These are phyloP conservation scores for Lepus europaeus DNA, from an alignment of 2,113 vertebrate genomes.

Conservation along the genomic window DNA sequence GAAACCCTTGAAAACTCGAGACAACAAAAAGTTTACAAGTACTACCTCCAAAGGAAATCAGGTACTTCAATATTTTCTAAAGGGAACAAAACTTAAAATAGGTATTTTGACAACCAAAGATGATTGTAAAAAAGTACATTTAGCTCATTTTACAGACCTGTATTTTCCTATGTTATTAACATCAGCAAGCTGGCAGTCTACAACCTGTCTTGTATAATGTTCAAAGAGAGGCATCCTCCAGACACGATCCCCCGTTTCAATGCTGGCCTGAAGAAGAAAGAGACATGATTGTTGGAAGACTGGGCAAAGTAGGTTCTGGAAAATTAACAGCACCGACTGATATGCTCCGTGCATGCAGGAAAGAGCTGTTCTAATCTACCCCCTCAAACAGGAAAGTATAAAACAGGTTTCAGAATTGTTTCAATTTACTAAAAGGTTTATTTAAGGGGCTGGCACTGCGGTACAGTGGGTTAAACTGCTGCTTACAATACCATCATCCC, in stretches of 20 bases:
- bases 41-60: background rate
- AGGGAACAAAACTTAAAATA: background rate
- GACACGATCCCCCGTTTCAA: conserved; percentile 96
- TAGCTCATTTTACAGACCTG: conserved; percentile 86
- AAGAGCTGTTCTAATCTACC: background rate
- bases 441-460: background rate
- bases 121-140: background rate
- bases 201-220: conserved; percentile 96
- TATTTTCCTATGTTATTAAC: conserved; percentile 97
- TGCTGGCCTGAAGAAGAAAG: conserved; percentile 90
- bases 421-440: background rate
- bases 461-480: too few species aligned
- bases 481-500: too few species aligned
- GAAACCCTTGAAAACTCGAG: conserved; percentile 59
- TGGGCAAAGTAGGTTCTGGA: background rate
- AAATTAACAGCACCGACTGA: background rate
- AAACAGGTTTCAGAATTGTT: background rate
- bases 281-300: rapidly evolving
- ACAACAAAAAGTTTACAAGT: background rate
- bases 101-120: background rate
- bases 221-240: conserved; percentile 99
- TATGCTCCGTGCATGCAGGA: background rate
- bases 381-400: background rate
- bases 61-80: background rate
- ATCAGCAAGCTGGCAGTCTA: conserved; percentile 96